Conservation (phyloP, 2,113 vertebrate species). For the Peromyscus californicus region DNA sequence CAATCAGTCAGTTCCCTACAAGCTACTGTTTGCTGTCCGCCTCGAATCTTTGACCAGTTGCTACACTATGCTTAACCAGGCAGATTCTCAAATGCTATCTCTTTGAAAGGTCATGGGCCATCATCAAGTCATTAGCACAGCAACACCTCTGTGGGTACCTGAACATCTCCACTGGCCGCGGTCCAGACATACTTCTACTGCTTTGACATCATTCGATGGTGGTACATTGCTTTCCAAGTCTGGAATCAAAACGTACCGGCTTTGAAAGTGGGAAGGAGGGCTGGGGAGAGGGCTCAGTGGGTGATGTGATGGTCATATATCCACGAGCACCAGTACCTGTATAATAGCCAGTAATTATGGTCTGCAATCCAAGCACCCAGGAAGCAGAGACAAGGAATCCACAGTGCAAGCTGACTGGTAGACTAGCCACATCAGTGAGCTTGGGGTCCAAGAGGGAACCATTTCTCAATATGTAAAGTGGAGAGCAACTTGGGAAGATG, state of each 20-base stretch:
- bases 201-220: constrained; percentile 13
- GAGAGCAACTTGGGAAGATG: neutral
- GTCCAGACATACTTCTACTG: neutral
- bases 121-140: neutral
- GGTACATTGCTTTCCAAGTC: neutral
- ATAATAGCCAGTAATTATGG: neutral
- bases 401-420: neutral
- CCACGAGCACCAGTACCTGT: neutral
- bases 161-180: neutral
- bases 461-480: neutral
- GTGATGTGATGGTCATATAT: neutral
- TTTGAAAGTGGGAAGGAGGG: neutral
- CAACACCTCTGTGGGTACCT: neutral
- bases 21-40: constrained; percentile 34
- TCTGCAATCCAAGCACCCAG: neutral
- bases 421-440: neutral
- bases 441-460: neutral
- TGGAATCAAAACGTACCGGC: constrained; percentile 9
- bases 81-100: neutral
- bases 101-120: neutral
- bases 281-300: neutral
- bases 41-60: constrained; percentile 21
- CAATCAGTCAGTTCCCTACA: neutral
- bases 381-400: neutral
- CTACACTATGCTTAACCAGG: constrained; percentile 18